phyloP scores from a whole-genome alignment of 1,140 invertebrate genomes.

The Neodiprion virginianus region DNA sequence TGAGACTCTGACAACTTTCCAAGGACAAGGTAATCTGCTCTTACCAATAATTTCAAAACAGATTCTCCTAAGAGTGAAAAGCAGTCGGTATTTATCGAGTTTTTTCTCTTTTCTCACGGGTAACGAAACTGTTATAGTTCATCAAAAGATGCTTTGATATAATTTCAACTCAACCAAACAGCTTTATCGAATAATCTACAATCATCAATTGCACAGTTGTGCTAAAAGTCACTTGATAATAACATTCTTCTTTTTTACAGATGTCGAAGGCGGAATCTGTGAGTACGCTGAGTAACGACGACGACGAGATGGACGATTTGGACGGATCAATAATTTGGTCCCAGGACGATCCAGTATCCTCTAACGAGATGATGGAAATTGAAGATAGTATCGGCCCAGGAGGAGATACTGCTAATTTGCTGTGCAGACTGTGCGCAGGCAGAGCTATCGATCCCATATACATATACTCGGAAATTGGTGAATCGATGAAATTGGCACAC shows the following conservation, averaged over 20 bases:
- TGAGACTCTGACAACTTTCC: constrained; percentile 30
- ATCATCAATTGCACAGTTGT: no score
- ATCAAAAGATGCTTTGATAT: background rate
- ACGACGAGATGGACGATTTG: constrained; percentile 38
- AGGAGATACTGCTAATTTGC: background rate
- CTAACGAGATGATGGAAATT: constrained; percentile 36
- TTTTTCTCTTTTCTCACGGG: background rate
- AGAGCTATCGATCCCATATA: constrained; percentile 37
- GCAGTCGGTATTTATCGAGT: background rate
- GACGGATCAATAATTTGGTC: constrained; percentile 31
- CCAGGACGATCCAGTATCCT: constrained; percentile 31
- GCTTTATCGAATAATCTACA: no score
- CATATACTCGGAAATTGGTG: constrained; percentile 43
- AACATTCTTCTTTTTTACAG: background rate
- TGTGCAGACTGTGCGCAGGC: constrained; percentile 38
- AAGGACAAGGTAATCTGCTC: constrained; percentile 42
- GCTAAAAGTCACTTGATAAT: no score
- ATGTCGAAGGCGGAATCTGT: constrained; percentile 35
- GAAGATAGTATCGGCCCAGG: background rate
- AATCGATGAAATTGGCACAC: constrained; percentile 39
- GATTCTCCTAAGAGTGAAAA: no score
- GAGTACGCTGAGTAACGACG: constrained; percentile 37
- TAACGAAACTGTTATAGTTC: background rate
- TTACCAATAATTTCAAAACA: background rate
- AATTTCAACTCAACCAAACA: background rate